phyloP scores from a whole-genome alignment of 92 coral and sea anemone species.

The Zoanthus solanderi region DNA sequence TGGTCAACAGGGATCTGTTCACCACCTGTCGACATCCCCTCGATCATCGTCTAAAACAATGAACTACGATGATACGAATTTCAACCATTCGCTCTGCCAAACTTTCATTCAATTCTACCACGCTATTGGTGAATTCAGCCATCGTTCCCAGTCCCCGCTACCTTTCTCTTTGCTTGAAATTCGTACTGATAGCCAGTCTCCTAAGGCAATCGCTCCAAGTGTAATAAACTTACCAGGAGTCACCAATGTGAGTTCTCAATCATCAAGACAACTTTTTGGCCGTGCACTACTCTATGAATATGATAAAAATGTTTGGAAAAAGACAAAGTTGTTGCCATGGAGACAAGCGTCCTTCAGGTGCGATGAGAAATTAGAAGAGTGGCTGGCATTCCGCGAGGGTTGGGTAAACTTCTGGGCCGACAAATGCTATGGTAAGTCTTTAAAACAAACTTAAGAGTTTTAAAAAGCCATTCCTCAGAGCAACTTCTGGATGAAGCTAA shows the following conservation, averaged over 20 bases:
- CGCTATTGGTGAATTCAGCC: constrained; percentile 30
- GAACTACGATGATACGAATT: constrained; percentile 43
- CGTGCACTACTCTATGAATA: constrained; percentile 32
- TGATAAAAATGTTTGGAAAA: constrained; percentile 8
- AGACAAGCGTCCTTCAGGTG: neutral
- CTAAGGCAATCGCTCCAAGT: neutral
- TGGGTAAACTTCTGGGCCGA: constrained; percentile 41
- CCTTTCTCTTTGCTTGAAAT: constrained; percentile 12
- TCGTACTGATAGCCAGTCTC: neutral
- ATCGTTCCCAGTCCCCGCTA: constrained; percentile 6
- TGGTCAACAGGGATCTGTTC: neutral
- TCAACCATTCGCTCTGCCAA: constrained; percentile 13
- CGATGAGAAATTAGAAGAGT: constrained; percentile 7
- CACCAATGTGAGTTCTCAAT: neutral
- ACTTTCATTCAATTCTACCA: constrained; percentile 17
- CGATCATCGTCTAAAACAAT: neutral
- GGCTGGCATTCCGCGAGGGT: constrained; percentile 21
- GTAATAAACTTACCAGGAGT: neutral
- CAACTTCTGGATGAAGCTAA: no score
- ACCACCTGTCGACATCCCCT: neutral
- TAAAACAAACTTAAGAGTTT: no score
- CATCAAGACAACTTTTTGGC: constrained; percentile 4
- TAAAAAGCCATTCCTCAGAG: no score
- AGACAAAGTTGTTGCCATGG: neutral
- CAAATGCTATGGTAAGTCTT: constrained; percentile 19